Percentiles rank a stretch among this genome's conserved stretches.
Evolutionary conservation across 2,888 invertebrate genomes (phyloP).

Genomic region (Scaptomyza flava): DNA sequence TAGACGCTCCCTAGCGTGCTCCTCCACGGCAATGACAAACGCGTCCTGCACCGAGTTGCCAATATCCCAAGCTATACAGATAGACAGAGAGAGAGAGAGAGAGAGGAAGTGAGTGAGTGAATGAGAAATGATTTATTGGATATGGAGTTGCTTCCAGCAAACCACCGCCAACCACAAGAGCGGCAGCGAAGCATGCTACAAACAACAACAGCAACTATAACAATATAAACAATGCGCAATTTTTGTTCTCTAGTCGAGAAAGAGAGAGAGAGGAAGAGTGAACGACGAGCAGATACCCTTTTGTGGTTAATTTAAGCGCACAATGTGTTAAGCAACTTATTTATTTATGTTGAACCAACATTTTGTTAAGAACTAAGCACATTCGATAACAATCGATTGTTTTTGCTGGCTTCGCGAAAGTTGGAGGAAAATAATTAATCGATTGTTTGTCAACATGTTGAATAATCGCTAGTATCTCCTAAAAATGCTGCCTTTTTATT

Average conservation of each 20-base stretch:
- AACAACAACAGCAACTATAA: background rate
- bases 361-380: too few species aligned
- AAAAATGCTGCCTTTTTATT: background rate
- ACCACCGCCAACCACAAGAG: constrained; percentile 28
- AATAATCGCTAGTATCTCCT: too few species aligned
- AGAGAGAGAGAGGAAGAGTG: background rate
- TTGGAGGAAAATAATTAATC: too few species aligned
- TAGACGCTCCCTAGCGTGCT: constrained; percentile 95
- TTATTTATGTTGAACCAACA: too few species aligned
- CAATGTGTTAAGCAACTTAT: background rate
- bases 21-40: constrained; percentile 98
- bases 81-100: constrained; percentile 3
- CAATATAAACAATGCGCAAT: constrained; percentile 2
- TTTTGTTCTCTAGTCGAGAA: constrained; percentile 9
- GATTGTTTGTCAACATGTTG: too few species aligned
- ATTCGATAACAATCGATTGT: too few species aligned
- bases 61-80: constrained; percentile 90
- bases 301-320: background rate
- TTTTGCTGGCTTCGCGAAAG: too few species aligned
- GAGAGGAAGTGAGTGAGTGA: constrained; percentile 3
- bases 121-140: constrained; percentile 53
- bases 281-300: background rate
- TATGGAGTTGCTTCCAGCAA: constrained; percentile 38
- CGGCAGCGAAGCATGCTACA: constrained; percentile 6
- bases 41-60: constrained; percentile 97